Evolutionary conservation across 2,888 invertebrate genomes (phyloP).

Genomic region (Portevinia maculata): DNA sequence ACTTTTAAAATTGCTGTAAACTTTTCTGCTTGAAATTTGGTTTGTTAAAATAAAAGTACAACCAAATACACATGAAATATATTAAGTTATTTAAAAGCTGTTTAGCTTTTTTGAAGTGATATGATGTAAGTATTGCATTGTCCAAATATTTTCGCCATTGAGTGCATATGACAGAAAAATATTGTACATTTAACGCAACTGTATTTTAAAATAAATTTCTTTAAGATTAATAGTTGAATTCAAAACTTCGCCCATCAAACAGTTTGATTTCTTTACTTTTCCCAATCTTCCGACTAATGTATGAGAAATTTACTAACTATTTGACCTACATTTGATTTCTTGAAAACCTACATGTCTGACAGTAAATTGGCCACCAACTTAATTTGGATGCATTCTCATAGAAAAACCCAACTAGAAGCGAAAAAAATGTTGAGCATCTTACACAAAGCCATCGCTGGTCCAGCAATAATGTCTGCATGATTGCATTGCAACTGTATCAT

Average conservation of each 20-base stretch:
- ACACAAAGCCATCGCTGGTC: constrained; percentile 51
- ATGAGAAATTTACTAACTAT: constrained; percentile 5
- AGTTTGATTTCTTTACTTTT: constrained; percentile 5
- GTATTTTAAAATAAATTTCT: neutral
- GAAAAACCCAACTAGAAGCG: constrained; percentile 33
- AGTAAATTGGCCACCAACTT: constrained; percentile 59
- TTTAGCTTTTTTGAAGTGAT: too few species aligned
- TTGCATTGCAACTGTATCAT: constrained; percentile 18
- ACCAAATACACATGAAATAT: too few species aligned
- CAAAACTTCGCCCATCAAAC: constrained; percentile 2
- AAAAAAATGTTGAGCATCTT: constrained; percentile 59
- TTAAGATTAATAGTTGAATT: neutral
- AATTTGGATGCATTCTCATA: constrained; percentile 61
- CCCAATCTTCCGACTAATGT: neutral
- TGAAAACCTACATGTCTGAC: constrained; percentile 22
- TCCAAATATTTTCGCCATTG: too few species aligned
- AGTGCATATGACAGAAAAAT: too few species aligned
- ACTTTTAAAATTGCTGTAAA: too few species aligned
- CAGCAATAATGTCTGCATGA: constrained; percentile 26
- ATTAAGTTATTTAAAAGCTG: too few species aligned
- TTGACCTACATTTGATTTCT: constrained; percentile 57
- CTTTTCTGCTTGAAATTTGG: too few species aligned
- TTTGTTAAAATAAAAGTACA: too few species aligned
- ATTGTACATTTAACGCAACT: too few species aligned
- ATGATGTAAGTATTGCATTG: too few species aligned